phyloP scores from a whole-genome alignment of 1,140 invertebrate genomes.

The Lasioglossum albipes region DNA sequence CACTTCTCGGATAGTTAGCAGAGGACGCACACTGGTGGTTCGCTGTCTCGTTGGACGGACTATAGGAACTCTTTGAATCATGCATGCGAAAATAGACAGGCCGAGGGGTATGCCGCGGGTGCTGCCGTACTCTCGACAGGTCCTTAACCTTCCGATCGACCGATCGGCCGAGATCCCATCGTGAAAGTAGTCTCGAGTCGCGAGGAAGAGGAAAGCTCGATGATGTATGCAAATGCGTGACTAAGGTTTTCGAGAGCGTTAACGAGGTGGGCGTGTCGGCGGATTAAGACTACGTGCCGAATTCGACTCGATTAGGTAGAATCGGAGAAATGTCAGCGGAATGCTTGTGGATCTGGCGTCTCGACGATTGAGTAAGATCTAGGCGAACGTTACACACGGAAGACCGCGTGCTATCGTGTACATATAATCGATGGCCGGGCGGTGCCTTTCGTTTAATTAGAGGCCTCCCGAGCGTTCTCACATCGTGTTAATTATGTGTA shows the following conservation, averaged over 20 bases:
- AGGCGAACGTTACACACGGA: slow-evolving; percentile 6
- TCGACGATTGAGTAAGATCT: not conserved
- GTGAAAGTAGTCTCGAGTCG: slow-evolving; percentile 27
- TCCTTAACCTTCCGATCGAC: slow-evolving; percentile 45
- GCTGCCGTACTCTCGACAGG: slow-evolving; percentile 1
- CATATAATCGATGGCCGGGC: not conserved
- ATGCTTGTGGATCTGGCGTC: too few relatives aligned
- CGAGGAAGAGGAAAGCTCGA: not conserved
- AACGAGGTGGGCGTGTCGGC: not conserved
- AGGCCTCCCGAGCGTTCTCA: not conserved
- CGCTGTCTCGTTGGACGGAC: too few relatives aligned
- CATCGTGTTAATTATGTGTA: too few relatives aligned
- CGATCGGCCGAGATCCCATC: not conserved
- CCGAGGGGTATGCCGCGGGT: too few relatives aligned
- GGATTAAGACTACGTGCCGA: not conserved
- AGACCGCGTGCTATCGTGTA: not conserved
- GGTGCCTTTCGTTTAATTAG: slow-evolving; percentile 13
- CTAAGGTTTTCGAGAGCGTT: not conserved
- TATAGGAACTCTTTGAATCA: too few relatives aligned
- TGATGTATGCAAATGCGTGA: not conserved
- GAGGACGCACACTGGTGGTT: too few relatives aligned
- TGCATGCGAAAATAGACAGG: too few relatives aligned
- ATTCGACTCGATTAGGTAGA: not conserved
- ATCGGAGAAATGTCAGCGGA: too few relatives aligned
- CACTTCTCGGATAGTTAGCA: too few relatives aligned